These are phyloP conservation scores for Grus americana DNA, from an alignment of 2,113 vertebrate species.

Conservation along the genomic window DNA sequence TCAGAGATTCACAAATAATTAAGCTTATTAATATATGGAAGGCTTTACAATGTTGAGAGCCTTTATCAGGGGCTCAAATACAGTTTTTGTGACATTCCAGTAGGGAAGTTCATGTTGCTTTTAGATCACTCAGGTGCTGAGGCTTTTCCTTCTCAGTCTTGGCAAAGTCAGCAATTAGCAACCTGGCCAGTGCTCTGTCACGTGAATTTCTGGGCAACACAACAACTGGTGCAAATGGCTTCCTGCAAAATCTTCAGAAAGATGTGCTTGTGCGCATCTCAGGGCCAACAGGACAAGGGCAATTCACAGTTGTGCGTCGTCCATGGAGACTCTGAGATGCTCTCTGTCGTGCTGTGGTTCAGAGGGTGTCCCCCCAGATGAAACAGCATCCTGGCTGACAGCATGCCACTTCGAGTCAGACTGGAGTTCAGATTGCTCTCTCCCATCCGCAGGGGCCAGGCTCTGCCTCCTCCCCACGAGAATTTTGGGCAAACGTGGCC, in stretches of 20 bases:
- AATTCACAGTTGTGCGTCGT: rapidly evolving
- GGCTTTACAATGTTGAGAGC: background rate
- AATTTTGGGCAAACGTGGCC: rapidly evolving
- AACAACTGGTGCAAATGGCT: background rate
- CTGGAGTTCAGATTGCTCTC: background rate
- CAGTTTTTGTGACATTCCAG: background rate
- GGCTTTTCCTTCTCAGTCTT: background rate
- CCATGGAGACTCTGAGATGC: background rate
- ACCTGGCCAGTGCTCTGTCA: background rate
- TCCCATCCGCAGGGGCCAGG: background rate
- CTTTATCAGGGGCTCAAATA: background rate
- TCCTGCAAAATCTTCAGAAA: background rate
- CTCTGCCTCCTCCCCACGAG: background rate
- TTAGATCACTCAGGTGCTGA: background rate
- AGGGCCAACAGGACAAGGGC: background rate
- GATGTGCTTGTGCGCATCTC: rapidly evolving
- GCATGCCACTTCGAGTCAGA: rapidly evolving
- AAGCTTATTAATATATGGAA: background rate
- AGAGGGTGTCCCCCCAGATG: background rate
- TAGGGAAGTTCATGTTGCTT: background rate
- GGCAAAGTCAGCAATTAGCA: background rate
- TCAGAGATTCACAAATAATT: background rate
- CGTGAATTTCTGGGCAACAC: background rate
- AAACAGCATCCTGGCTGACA: background rate
- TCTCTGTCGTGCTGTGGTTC: background rate